A percentile compares a stretch with the other conserved stretches of the same genome.
These are phyloP conservation scores for Orchesella flavescens DNA, from an alignment of 2,888 invertebrate genomes.

Conservation along the genomic window DNA sequence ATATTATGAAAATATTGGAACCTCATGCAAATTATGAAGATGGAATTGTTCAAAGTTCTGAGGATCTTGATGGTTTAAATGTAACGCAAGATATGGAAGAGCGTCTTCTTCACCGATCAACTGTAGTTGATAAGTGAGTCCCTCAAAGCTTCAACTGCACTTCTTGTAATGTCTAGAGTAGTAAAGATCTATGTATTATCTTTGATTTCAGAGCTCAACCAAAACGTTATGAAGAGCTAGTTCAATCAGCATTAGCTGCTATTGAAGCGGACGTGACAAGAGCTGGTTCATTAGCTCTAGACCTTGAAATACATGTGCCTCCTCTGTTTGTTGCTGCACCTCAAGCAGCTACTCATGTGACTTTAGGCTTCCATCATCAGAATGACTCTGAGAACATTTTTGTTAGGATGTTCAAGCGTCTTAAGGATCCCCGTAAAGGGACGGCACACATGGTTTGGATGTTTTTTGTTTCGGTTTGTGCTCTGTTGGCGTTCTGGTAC, in stretches of 20 bases:
- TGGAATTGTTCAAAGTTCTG: background rate
- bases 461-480: slow-evolving; percentile 54
- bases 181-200: background rate
- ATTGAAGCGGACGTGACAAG: slow-evolving; percentile 68
- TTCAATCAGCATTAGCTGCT: slow-evolving; percentile 62
- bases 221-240: slow-evolving; percentile 42
- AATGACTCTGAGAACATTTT: slow-evolving; percentile 39
- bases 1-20: slow-evolving; percentile 32
- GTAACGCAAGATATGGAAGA: slow-evolving; percentile 34
- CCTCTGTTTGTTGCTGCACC: slow-evolving; percentile 66
- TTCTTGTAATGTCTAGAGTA: background rate
- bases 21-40: slow-evolving; percentile 7
- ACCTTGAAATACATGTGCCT: slow-evolving; percentile 66
- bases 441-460: slow-evolving; percentile 54
- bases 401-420: slow-evolving; percentile 12
- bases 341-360: background rate
- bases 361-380: slow-evolving; percentile 14
- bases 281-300: slow-evolving; percentile 65
- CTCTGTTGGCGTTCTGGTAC: slow-evolving; percentile 61
- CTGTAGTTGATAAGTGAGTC: background rate
- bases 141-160: too few relatives aligned
- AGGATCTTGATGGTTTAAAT: slow-evolving; percentile 57
- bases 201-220: background rate
- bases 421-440: slow-evolving; percentile 33
- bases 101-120: background rate